Percentiles rank a stretch among this genome's conserved stretches.
phyloP scores from a whole-genome alignment of 2,888 invertebrate genomes.

The Taphrorychus bicolor region DNA sequence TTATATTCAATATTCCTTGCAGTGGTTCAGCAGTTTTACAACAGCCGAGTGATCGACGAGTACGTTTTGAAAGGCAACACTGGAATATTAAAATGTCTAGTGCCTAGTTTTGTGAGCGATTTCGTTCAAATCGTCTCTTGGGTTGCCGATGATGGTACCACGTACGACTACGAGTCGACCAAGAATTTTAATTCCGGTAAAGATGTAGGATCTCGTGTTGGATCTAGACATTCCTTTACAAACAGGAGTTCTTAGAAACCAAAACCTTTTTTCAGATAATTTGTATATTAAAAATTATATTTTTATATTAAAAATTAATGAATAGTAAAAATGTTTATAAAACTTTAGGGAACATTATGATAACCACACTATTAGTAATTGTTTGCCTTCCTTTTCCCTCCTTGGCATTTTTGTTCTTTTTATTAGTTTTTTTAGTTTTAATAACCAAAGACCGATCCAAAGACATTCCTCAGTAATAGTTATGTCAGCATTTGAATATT shows the following conservation, averaged over 20 bases:
- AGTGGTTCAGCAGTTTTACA: slow-evolving; percentile 87
- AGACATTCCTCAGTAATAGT: too few relatives aligned
- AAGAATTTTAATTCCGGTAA: slow-evolving; percentile 36
- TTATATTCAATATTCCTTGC: slow-evolving; percentile 50
- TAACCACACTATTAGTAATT: too few relatives aligned
- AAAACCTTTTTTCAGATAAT: slow-evolving; percentile 11
- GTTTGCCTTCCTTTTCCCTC: too few relatives aligned
- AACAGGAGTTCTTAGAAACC: slow-evolving; percentile 16
- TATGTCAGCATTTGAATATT: too few relatives aligned
- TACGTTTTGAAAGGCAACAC: slow-evolving; percentile 85
- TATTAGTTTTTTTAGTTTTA: too few relatives aligned
- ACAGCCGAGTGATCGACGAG: slow-evolving; percentile 85
- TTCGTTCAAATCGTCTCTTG: slow-evolving; percentile 83
- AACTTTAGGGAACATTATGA: too few relatives aligned
- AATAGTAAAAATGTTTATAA: too few relatives aligned
- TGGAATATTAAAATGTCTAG: slow-evolving; percentile 79
- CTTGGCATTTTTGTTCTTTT: too few relatives aligned
- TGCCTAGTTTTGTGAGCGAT: slow-evolving; percentile 87
- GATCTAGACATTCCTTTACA: too few relatives aligned
- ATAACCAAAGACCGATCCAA: too few relatives aligned
- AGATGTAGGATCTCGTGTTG: not conserved
- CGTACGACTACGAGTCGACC: slow-evolving; percentile 45
- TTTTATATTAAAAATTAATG: too few relatives aligned
- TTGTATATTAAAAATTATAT: not conserved
- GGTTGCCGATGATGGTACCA: slow-evolving; percentile 74